Evolutionary conservation across 2,113 vertebrate species (phyloP).

Genomic region (Callipepla squamata): DNA sequence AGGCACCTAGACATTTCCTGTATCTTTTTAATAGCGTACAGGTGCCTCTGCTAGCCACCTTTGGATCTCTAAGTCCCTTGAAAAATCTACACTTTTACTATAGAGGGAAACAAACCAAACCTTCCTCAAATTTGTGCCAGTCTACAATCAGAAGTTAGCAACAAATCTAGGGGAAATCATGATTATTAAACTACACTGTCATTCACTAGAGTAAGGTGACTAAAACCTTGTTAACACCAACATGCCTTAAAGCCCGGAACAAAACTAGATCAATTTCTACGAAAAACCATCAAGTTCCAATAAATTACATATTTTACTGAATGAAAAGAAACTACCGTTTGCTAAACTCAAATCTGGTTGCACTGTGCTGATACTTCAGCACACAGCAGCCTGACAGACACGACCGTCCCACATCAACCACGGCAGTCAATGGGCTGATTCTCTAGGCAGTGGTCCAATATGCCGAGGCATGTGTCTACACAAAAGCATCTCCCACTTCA

Average conservation of each 20-base stretch:
- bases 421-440: accelerated
- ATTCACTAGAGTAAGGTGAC: not conserved
- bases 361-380: not conserved
- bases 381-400: not conserved
- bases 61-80: not conserved
- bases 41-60: not conserved
- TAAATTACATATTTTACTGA: accelerated
- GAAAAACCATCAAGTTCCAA: not conserved
- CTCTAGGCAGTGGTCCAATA: not conserved
- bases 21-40: not conserved
- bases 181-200: not conserved
- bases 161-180: not conserved
- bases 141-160: not conserved
- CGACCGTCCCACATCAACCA: accelerated
- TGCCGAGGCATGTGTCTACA: accelerated
- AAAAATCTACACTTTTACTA: not conserved
- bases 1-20: not conserved
- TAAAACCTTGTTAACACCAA: accelerated
- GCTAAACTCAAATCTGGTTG: not conserved
- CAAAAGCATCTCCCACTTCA: not conserved
- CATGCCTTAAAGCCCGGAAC: not conserved
- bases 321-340: not conserved
- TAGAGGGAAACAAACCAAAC: not conserved
- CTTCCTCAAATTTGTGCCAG: not conserved
- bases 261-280: not conserved